Evolutionary conservation across 1,140 invertebrate species (phyloP).

Genomic region (Asbolus verrucosus): DNA sequence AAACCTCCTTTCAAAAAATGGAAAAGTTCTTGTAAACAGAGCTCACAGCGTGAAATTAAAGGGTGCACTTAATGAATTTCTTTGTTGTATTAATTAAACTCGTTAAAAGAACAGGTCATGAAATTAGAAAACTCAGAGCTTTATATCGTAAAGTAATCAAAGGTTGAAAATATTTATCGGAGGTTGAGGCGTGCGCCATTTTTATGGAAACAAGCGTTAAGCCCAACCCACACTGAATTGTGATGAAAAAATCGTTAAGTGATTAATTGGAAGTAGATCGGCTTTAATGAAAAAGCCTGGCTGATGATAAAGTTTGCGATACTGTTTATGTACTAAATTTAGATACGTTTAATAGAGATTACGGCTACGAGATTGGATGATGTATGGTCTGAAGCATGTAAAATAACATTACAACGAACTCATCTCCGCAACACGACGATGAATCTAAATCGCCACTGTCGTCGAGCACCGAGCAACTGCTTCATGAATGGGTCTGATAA

Average conservation of each 20-base stretch:
- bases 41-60: neutral
- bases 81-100: slow-evolving; percentile 35
- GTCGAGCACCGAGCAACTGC: neutral
- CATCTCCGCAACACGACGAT: slow-evolving; percentile 7
- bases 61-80: slow-evolving; percentile 22
- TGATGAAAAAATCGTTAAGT: neutral
- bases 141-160: slow-evolving; percentile 8
- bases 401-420: slow-evolving; percentile 29
- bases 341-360: slow-evolving; percentile 25
- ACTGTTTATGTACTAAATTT: slow-evolving; percentile 25
- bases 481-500: slow-evolving; percentile 33
- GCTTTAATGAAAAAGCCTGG: slow-evolving; percentile 7
- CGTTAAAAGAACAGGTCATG: slow-evolving; percentile 10
- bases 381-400: slow-evolving; percentile 24
- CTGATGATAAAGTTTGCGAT: slow-evolving; percentile 7
- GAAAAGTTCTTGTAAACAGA: neutral
- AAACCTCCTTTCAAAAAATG: too few species aligned
- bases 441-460: slow-evolving; percentile 8
- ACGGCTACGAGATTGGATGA: slow-evolving; percentile 18
- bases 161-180: neutral
- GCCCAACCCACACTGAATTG: neutral
- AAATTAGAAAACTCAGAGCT: neutral
- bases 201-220: too few species aligned
- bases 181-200: too few species aligned
- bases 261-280: slow-evolving; percentile 29